Evolutionary conservation across 2,888 invertebrate species (phyloP).

Genomic region (Morpho deidamia): DNA sequence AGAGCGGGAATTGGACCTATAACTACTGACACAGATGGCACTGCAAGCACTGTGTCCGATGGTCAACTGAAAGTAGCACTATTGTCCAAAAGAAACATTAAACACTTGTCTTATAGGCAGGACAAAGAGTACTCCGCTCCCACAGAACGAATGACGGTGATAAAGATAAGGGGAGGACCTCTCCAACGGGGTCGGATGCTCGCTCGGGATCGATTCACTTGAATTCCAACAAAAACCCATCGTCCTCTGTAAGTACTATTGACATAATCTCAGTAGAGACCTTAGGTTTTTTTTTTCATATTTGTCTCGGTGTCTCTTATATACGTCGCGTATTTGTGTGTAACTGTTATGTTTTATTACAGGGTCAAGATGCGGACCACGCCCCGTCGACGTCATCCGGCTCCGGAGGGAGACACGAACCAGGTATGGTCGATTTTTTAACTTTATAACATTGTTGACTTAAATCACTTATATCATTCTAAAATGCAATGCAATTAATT

Average conservation of each 20-base stretch:
- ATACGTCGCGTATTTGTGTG: not conserved
- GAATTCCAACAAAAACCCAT: conserved; percentile 64
- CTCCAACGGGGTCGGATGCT: conserved; percentile 49
- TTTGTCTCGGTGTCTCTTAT: conserved; percentile 14
- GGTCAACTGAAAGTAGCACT: conserved; percentile 1
- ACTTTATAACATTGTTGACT: no score
- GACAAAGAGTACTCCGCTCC: conserved; percentile 74
- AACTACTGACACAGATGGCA: not conserved
- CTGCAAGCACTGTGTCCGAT: not conserved
- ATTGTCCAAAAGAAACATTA: conserved; percentile 26
- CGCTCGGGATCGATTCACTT: conserved; percentile 46
- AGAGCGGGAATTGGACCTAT: not conserved
- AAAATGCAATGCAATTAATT: no score
- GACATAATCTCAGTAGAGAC: conserved; percentile 21
- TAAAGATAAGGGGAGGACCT: conserved; percentile 66
- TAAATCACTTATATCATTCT: not conserved
- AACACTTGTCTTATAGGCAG: conserved; percentile 51
- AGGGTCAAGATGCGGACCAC: conserved; percentile 52
- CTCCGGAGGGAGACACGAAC: conserved; percentile 37
- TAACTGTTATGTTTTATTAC: conserved; percentile 28
- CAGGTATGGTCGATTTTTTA: conserved; percentile 33
- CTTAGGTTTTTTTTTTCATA: conserved; percentile 14
- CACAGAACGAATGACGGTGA: conserved; percentile 79
- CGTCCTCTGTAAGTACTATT: conserved; percentile 63
- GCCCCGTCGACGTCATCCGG: conserved; percentile 38